These are phyloP conservation scores for Leptonema lineaticorne DNA, from an alignment of 1,140 invertebrate genomes.

Conservation along the genomic window DNA sequence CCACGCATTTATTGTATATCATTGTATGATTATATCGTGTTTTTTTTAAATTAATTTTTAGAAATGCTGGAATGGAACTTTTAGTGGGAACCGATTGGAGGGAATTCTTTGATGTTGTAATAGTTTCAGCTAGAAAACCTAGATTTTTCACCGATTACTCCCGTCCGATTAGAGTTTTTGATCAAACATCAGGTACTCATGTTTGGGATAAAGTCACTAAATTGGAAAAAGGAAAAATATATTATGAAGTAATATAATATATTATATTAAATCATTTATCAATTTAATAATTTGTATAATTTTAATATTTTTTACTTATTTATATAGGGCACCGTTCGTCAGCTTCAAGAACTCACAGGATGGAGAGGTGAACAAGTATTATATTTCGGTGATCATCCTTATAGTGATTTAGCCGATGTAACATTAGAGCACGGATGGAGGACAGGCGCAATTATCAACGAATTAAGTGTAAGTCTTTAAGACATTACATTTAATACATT, in stretches of 20 bases:
- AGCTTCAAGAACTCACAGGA: slow-evolving; percentile 87
- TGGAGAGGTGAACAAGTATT: slow-evolving; percentile 91
- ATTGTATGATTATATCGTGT: background rate
- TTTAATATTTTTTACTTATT: background rate
- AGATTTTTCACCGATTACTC: slow-evolving; percentile 92
- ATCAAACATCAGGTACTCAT: slow-evolving; percentile 75
- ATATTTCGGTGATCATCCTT: slow-evolving; percentile 98
- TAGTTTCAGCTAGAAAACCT: slow-evolving; percentile 93
- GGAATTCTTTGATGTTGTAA: slow-evolving; percentile 90
- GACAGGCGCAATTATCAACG: slow-evolving; percentile 96
- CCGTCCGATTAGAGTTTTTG: slow-evolving; percentile 86
- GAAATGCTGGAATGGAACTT: slow-evolving; percentile 89
- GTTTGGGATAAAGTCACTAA: slow-evolving; percentile 89
- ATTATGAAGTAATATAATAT: slow-evolving; percentile 75
- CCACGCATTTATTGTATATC: background rate
- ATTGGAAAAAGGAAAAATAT: slow-evolving; percentile 86
- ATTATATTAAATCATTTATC: slow-evolving; percentile 1
- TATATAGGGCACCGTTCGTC: slow-evolving; percentile 83
- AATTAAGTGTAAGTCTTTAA: slow-evolving; percentile 69
- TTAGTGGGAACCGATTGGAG: slow-evolving; percentile 88
- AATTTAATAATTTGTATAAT: background rate
- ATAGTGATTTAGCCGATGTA: slow-evolving; percentile 95
- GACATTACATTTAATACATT: background rate
- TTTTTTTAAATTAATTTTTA: slow-evolving; percentile 51
- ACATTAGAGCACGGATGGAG: slow-evolving; percentile 95